Evolutionary conservation across 2,113 vertebrate species (phyloP).

Genomic region (Hypomesus transpacificus): DNA sequence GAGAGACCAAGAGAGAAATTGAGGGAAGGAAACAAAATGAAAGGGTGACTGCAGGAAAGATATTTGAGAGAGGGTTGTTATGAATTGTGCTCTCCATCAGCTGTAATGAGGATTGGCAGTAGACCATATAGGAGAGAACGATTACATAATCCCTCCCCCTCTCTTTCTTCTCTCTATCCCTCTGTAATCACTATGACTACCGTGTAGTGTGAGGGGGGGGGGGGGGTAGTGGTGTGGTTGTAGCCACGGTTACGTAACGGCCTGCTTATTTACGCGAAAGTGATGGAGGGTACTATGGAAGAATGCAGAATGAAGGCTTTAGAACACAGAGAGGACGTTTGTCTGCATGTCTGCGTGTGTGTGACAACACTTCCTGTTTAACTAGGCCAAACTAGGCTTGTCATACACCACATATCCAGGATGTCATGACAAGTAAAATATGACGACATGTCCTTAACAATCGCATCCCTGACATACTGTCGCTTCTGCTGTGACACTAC

Average conservation of each 20-base stretch:
- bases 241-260: constrained; percentile 55
- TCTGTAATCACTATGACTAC: constrained; percentile 24
- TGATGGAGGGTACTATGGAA: constrained; percentile 22
- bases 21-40: no score
- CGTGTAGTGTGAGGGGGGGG: neutral
- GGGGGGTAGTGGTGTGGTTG: constrained; percentile 4
- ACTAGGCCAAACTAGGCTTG: neutral
- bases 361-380: constrained; percentile 5
- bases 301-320: constrained; percentile 26
- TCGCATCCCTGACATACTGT: neutral
- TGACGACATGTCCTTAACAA: neutral
- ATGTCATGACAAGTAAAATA: neutral
- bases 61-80: constrained; percentile 30
- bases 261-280: constrained; percentile 43
- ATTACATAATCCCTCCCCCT: constrained; percentile 46
- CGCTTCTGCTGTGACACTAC: no score
- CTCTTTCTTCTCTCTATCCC: constrained; percentile 19
- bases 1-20: neutral
- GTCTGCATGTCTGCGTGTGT: constrained; percentile 14
- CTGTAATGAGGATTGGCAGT: constrained; percentile 46
- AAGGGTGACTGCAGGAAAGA: constrained; percentile 2
- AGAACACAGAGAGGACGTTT: neutral
- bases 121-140: constrained; percentile 28
- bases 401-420: neutral
- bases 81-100: constrained; percentile 24